These are phyloP conservation scores for Drosophila anceps DNA, from an alignment of 2,888 invertebrate genomes.

Conservation along the genomic window DNA sequence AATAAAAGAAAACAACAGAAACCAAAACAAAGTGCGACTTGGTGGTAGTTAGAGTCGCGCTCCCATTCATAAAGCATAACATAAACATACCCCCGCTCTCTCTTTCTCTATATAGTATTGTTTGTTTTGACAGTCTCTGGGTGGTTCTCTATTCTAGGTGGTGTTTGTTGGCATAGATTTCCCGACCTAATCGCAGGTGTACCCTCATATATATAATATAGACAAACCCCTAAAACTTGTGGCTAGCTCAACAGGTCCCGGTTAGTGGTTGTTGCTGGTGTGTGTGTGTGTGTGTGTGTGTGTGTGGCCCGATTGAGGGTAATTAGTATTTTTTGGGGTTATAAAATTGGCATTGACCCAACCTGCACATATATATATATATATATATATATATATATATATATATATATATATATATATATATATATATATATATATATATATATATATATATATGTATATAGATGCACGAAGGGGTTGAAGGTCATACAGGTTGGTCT, in stretches of 20 bases:
- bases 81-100: conserved; percentile 71
- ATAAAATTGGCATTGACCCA: conserved; percentile 60
- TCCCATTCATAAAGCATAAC: conserved; percentile 74
- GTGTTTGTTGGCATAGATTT: conserved; percentile 59
- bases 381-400: background rate
- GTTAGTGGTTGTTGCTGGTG: conserved; percentile 52
- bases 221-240: conserved; percentile 57
- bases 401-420: conserved; percentile 5
- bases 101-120: conserved; percentile 41
- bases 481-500: conserved; percentile 40
- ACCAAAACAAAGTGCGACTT: conserved; percentile 72
- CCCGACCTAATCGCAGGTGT: conserved; percentile 57
- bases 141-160: conserved; percentile 45
- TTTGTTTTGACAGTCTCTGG: conserved; percentile 45
- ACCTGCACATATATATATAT: conserved; percentile 22
- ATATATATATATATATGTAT: conserved; percentile 2
- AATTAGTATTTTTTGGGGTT: conserved; percentile 60
- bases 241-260: conserved; percentile 63
- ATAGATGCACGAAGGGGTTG: conserved; percentile 30
- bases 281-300: conserved; percentile 6
- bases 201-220: conserved; percentile 36
- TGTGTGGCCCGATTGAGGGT: conserved; percentile 48
- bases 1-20: conserved; percentile 47
- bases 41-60: conserved; percentile 79
- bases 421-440: conserved; percentile 1